These are phyloP conservation scores for Agonum fuliginosum DNA, from an alignment of 2,888 invertebrate species.

Conservation along the genomic window DNA sequence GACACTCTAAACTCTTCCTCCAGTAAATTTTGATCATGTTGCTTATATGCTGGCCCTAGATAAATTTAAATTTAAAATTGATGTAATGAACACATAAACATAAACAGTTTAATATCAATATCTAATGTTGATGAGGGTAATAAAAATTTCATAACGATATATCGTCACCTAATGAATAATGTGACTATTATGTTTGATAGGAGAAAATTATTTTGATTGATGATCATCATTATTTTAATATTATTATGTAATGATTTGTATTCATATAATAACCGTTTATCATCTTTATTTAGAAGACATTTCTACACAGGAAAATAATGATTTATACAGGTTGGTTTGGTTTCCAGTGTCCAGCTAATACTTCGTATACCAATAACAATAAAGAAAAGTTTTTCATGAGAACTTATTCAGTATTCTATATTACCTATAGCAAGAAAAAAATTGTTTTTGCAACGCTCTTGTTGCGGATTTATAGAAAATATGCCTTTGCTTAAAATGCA, in stretches of 20 bases:
- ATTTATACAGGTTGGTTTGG: no score
- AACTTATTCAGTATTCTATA: no score
- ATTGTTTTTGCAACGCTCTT: no score
- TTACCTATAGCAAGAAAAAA: no score
- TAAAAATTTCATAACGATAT: neutral
- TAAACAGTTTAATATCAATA: conserved; percentile 1
- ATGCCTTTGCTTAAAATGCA: no score
- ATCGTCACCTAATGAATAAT: neutral
- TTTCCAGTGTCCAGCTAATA: no score
- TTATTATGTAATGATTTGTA: neutral
- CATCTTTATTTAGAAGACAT: no score
- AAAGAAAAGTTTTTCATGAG: no score
- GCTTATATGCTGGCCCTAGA: neutral
- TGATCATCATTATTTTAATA: neutral
- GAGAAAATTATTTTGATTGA: neutral
- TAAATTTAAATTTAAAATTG: neutral
- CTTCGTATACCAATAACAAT: no score
- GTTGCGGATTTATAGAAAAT: no score
- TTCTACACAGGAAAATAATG: no score
- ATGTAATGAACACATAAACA: neutral
- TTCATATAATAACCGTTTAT: neutral
- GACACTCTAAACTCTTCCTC: neutral
- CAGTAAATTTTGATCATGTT: neutral
- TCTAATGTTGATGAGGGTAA: conserved; percentile 1
- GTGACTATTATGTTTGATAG: neutral